Evolutionary conservation across 2,113 vertebrate species (phyloP), one percentile per base, ranked within the genome.

Genomic region (Oreochromis niloticus): DNA sequence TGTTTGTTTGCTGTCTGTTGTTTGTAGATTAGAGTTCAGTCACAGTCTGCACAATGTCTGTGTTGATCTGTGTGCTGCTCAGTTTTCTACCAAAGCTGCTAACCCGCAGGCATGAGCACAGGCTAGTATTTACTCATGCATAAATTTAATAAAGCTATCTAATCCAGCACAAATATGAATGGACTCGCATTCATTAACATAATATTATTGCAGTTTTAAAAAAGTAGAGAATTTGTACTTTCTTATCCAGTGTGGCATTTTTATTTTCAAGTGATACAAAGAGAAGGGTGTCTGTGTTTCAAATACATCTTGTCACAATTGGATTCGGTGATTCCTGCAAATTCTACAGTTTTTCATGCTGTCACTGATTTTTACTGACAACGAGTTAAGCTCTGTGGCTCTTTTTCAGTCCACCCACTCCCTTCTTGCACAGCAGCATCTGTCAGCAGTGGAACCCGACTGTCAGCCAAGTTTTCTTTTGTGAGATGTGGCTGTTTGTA

Each of bases 321-420:
- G 10, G 50, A 57, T 83, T 83, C 11, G 27, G n/a, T 83, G 66
- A 87, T 78, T 91, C 48, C 39, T 71, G 12, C 57, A 68, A 90
- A 91, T 83, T 78, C 81, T 71, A 82, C 48, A 17, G 50, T 91
- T 79, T 81, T 88, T 84, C 27, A 83, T 1, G 4, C 83, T 57
- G 71, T 83, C 83, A 61, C 39, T 32, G 71, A 50, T 50, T 75
- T 75, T 88, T 90, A 32, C 56, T 88, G 83, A 88, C 66, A 66
- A 24, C 2, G 6, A 81, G 68, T 27, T 10, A 32, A 82, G 59
- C 86, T 59, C 2, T 4, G 32, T 52, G 9, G 50, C 61, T 87
- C 66, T 66, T 82, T 61, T 84, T 78, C 39, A 84, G 32, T 82
- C 83, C 84, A 87, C 86, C 91, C 84, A 90, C 85, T 88, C 41